Evolutionary conservation across 2,797 vertebrate species (phyloP).

Genomic region (Cossypha caffra): DNA sequence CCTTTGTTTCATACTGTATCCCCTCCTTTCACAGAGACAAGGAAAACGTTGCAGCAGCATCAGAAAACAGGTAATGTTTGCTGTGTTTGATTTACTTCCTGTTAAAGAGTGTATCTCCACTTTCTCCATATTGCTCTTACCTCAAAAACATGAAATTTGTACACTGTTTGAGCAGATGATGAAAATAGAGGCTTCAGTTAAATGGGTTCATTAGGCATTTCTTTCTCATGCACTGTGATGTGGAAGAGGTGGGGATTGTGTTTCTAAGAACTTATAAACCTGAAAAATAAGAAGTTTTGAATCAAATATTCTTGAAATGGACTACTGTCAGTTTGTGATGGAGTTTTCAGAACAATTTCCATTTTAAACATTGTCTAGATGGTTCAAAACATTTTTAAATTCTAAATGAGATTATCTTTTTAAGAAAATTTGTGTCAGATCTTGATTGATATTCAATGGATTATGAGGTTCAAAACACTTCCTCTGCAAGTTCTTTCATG

Average conservation of each 20-base stretch:
- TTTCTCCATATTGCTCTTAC: not conserved
- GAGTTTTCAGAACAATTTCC: not conserved
- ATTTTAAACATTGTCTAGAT: not conserved
- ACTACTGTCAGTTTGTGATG: not conserved
- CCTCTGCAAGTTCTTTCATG: not conserved
- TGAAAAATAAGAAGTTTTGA: not conserved
- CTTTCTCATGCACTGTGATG: not conserved
- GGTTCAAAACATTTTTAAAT: not conserved
- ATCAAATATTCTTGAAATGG: not conserved
- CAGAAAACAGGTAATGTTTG: constrained; percentile 75
- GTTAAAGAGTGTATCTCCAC: not conserved
- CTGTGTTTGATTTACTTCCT: not conserved
- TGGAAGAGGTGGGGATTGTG: not conserved
- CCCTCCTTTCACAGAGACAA: constrained; percentile 77
- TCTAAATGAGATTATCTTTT: not conserved
- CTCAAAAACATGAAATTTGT: not conserved
- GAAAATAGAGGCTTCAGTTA: not conserved
- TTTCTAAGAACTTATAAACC: not conserved
- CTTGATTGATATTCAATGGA: not conserved
- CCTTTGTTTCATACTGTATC: constrained; percentile 41
- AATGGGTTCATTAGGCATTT: not conserved
- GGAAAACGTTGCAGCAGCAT: constrained; percentile 64
- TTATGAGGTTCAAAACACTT: not conserved
- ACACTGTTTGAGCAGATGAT: not conserved
- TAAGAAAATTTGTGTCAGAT: not conserved